These are phyloP conservation scores for Centropus unirufus DNA, from an alignment of 2,113 vertebrate species.

Conservation along the genomic window DNA sequence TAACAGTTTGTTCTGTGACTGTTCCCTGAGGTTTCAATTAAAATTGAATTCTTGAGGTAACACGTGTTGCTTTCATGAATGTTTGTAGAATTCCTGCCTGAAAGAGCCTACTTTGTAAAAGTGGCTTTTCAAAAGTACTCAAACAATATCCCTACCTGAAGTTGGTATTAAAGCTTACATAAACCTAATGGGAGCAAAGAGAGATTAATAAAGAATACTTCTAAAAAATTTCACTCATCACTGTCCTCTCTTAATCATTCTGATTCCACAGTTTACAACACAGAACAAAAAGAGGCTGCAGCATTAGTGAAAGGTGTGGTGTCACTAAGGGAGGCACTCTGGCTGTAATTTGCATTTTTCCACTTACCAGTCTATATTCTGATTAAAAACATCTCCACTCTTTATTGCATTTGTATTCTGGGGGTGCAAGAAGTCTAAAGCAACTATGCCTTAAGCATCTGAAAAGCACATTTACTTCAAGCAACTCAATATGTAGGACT, in stretches of 20 bases:
- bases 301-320: neutral
- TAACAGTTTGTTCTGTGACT: neutral
- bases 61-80: neutral
- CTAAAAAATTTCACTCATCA: neutral
- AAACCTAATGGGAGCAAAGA: neutral
- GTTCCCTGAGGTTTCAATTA: constrained; percentile 26
- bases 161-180: neutral
- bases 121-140: neutral
- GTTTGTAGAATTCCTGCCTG: neutral
- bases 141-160: neutral
- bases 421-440: neutral
- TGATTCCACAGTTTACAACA: neutral
- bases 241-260: neutral
- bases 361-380: neutral
- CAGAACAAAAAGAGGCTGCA: neutral
- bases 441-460: neutral
- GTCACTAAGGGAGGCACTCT: neutral
- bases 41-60: neutral
- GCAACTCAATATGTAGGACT: neutral
- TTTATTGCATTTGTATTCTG: constrained; percentile 10
- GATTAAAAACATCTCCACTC: neutral
- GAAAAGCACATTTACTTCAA: neutral
- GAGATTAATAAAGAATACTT: neutral
- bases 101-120: neutral
- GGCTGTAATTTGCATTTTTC: neutral